phyloP scores from a whole-genome alignment of 1,140 invertebrate genomes.

The Myzus persicae region DNA sequence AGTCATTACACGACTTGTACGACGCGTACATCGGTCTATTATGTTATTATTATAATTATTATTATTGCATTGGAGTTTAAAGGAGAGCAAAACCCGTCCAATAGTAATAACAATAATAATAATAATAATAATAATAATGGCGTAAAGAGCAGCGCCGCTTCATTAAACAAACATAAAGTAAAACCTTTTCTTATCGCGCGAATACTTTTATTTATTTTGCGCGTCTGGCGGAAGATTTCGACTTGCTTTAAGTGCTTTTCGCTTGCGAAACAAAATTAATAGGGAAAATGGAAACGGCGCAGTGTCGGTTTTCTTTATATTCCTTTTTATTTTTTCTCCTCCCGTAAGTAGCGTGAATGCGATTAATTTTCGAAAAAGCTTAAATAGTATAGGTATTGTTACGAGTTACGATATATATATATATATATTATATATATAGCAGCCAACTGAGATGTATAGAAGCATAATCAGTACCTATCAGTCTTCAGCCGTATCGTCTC shows the following conservation, averaged over 20 bases:
- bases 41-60: not conserved
- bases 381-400: not conserved
- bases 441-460: not conserved
- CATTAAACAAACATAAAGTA: constrained; percentile 38
- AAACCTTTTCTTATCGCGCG: constrained; percentile 18
- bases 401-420: not conserved
- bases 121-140: constrained; percentile 12
- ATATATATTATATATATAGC: not conserved
- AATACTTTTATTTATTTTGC: constrained; percentile 40
- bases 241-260: constrained; percentile 48
- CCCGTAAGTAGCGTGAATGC: not conserved
- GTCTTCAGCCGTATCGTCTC: not conserved
- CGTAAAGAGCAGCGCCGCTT: not conserved
- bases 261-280: constrained; percentile 26
- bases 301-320: not conserved
- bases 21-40: not conserved
- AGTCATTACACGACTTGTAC: not conserved
- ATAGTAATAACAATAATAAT: not conserved
- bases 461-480: not conserved
- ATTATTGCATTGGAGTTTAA: not conserved
- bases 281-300: constrained; percentile 14
- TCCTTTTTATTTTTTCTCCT: not conserved
- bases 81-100: not conserved
- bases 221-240: constrained; percentile 19
- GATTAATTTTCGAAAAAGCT: constrained; percentile 31